Percentiles rank a stretch among this genome's conserved stretches.
Evolutionary conservation across 2,113 vertebrate species (phyloP).

Genomic region (Colaptes auratus): DNA sequence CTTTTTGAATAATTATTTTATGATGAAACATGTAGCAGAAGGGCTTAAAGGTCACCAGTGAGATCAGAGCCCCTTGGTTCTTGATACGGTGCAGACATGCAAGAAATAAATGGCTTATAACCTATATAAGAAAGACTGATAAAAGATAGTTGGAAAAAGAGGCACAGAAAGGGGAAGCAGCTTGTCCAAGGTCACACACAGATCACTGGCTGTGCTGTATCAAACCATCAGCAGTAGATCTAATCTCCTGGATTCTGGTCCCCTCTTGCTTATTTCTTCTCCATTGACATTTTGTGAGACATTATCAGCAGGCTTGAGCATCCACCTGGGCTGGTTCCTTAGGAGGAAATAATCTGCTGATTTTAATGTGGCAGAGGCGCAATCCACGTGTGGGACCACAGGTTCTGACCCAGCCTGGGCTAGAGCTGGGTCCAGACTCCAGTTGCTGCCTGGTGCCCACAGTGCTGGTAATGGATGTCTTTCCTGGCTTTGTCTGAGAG

Average conservation of each 20-base stretch:
- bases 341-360: background rate
- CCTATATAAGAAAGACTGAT: constrained; percentile 39
- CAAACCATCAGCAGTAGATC: background rate
- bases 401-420: background rate
- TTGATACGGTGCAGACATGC: constrained; percentile 8
- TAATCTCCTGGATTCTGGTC: background rate
- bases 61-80: constrained; percentile 11
- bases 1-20: constrained; percentile 40
- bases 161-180: constrained; percentile 33
- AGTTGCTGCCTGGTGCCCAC: background rate
- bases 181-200: background rate
- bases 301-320: background rate
- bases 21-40: background rate
- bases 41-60: constrained; percentile 22
- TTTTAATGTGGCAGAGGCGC: background rate
- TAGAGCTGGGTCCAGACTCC: background rate
- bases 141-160: constrained; percentile 42
- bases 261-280: rapidly evolving
- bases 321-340: background rate
- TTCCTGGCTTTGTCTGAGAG: background rate
- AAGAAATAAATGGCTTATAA: constrained; percentile 39
- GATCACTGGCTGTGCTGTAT: background rate
- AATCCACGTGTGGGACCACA: background rate
- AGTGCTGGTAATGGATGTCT: background rate
- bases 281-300: background rate